Base-by-base conservation (phyloP, 2,888 invertebrate species). In the Strigamia crassipes region DNA sequence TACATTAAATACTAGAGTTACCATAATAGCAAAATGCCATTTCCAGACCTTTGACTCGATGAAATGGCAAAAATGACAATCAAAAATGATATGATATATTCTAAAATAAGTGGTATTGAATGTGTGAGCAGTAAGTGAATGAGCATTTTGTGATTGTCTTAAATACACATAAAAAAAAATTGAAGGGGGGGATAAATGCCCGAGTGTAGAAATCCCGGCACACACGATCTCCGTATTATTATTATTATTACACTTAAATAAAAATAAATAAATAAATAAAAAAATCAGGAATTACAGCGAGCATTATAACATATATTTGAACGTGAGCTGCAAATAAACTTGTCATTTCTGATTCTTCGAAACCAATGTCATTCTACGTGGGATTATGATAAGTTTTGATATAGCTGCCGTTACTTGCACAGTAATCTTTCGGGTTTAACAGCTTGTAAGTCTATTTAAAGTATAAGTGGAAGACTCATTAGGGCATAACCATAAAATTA, bases 111-210 rank as follows among this genome's bases (percentile, higher is more conserved):
- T 51, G 51, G 18, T 51, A 51, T 51, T 18, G 51, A 51, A 51
- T 51, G 51, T 51, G 51, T 51, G 51, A 51, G 51, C 51, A 51
- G 51, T 34, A 51, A 51, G 51, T 51, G 51, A 51, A 51, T 51
- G 51, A 51, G 51, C 51, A 51, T 51, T 51, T 51, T 51, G 51
- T 51, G 51, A 51, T 51, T 51, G 51, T 51, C 51, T 15, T 51
- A 51, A 51, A 51, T 51, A 51, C 51, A 51, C 51, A 51, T n/a
- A 4, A n/a, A n/a, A n/a, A 51, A 4, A n/a, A n/a, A n/a, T n/a
- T n/a, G n/a, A n/a, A n/a, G n/a, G n/a, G n/a, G n/a, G n/a, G n/a
- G n/a, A n/a, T n/a, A n/a, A 51, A 51, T 51, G 51, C 51, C 51
- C 51, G 51, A 51, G 51, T 51, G 18, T 9, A 51, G 18, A 51